These are phyloP conservation scores for Blastomussa wellsi DNA, from an alignment of 92 coral and sea anemone species.

Conservation along the genomic window DNA sequence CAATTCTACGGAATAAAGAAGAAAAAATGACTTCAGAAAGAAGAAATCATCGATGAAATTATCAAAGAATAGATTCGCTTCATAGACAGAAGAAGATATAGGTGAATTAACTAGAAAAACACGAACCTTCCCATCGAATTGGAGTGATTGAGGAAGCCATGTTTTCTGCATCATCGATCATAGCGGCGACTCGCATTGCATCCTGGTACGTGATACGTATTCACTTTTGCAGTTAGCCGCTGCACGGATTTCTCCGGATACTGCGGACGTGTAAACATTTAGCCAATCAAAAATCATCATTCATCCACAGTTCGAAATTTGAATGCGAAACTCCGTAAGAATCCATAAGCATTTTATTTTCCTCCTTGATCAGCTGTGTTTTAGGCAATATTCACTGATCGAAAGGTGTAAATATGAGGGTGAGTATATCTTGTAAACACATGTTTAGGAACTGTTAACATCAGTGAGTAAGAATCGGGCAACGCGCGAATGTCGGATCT, in stretches of 20 bases:
- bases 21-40: not conserved
- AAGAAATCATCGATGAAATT: not conserved
- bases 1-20: constrained; percentile 58
- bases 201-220: constrained; percentile 77
- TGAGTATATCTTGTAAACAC: not conserved
- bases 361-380: constrained; percentile 39
- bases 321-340: constrained; percentile 22
- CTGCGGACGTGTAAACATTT: not conserved
- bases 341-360: not conserved
- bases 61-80: not conserved
- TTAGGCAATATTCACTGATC: constrained; percentile 4
- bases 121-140: constrained; percentile 91
- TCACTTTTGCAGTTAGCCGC: constrained; percentile 43
- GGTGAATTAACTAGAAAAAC: constrained; percentile 21
- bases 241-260: not conserved
- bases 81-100: not conserved
- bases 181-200: constrained; percentile 50
- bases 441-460: not conserved
- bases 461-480: not conserved
- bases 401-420: constrained; percentile 22
- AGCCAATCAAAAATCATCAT: constrained; percentile 34
- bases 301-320: constrained; percentile 49
- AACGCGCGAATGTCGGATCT: not conserved
- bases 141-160: constrained; percentile 90
- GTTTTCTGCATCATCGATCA: constrained; percentile 79